These are phyloP conservation scores for Stegastes partitus DNA, from an alignment of 2,113 vertebrate genomes.

Conservation along the genomic window DNA sequence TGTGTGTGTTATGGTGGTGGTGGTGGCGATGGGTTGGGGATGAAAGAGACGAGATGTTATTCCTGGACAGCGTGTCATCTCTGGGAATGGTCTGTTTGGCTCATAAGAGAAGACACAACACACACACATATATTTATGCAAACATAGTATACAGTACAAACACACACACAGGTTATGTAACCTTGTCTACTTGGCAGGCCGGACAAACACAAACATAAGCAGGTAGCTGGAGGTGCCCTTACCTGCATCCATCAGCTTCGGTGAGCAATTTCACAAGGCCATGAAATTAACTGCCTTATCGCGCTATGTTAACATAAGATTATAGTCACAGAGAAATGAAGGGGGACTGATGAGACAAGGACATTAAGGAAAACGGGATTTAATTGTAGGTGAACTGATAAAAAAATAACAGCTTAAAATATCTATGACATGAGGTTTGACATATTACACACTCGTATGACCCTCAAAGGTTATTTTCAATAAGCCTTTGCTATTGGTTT, in stretches of 20 bases:
- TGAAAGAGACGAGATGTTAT: slow-evolving; percentile 67
- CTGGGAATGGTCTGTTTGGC: slow-evolving; percentile 44
- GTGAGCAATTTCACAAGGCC: slow-evolving; percentile 15
- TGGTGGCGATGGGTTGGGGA: slow-evolving; percentile 28
- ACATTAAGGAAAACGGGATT: background rate
- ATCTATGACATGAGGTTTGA: no score
- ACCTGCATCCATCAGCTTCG: slow-evolving; percentile 26
- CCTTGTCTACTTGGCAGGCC: slow-evolving; percentile 36
- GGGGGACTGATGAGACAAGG: background rate
- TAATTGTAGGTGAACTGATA: no score
- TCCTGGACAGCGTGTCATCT: slow-evolving; percentile 64
- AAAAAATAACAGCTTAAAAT: no score
- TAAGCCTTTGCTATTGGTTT: no score
- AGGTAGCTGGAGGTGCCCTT: slow-evolving; percentile 22
- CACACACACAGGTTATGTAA: slow-evolving; percentile 67
- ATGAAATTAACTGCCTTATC: slow-evolving; percentile 6
- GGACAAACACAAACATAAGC: slow-evolving; percentile 49
- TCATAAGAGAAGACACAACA: slow-evolving; percentile 43
- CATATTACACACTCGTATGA: no score
- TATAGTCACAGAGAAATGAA: background rate
- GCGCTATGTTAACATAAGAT: slow-evolving; percentile 1
- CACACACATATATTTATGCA: slow-evolving; percentile 1
- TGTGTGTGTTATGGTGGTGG: slow-evolving; percentile 41
- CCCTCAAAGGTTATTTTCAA: no score
- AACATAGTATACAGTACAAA: slow-evolving; percentile 19